These are phyloP conservation scores for Melanotaenia duboulayi DNA, from an alignment of 2,113 vertebrate species.

Conservation along the genomic window DNA sequence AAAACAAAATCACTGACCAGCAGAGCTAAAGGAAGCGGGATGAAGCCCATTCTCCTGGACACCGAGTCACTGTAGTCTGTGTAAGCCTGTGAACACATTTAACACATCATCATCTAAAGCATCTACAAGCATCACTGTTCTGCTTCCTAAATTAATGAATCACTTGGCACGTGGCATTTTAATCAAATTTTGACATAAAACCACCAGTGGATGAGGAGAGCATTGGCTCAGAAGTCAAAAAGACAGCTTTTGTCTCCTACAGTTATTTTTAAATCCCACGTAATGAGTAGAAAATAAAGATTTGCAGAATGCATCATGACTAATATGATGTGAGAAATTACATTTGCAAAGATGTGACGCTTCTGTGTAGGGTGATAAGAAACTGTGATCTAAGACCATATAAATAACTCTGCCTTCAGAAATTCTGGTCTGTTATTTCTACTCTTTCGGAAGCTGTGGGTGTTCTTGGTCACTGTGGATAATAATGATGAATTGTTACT, in stretches of 20 bases:
- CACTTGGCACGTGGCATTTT: neutral
- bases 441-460: no score
- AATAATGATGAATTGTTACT: no score
- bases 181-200: slow-evolving; percentile 3
- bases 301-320: neutral
- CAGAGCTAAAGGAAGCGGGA: slow-evolving; percentile 95
- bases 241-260: no score
- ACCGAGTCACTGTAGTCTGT: slow-evolving; percentile 99
- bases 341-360: no score
- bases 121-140: slow-evolving; percentile 10
- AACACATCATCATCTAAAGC: slow-evolving; percentile 8
- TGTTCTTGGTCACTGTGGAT: no score
- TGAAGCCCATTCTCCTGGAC: slow-evolving; percentile 98
- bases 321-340: no score
- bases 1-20: slow-evolving; percentile 85
- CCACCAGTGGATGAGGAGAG: neutral
- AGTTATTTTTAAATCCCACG: neutral
- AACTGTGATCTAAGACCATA: no score
- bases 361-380: no score
- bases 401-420: no score
- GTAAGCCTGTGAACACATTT: slow-evolving; percentile 87
- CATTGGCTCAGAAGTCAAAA: neutral
- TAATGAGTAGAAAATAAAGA: neutral
- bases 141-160: neutral
- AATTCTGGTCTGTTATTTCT: no score